phyloP scores from a whole-genome alignment of 2,797 vertebrate species.

The Parambassis ranga region DNA sequence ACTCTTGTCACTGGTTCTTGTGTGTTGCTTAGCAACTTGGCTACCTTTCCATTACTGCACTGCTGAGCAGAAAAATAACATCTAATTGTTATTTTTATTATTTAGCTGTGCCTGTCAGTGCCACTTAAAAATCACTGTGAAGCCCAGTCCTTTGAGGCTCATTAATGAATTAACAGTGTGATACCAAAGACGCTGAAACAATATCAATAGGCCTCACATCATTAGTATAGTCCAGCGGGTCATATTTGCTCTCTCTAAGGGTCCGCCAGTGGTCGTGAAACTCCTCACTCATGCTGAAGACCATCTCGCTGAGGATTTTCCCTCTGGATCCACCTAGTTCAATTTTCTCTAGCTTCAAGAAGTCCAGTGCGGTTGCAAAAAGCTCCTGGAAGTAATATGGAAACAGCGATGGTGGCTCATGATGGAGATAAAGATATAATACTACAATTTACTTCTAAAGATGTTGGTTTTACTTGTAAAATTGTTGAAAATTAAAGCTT shows the following conservation, averaged over 20 bases:
- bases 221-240: constrained; percentile 76
- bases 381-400: constrained; percentile 61
- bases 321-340: constrained; percentile 75
- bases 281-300: constrained; percentile 76
- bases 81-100: constrained; percentile 51
- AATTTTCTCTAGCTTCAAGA: constrained; percentile 82
- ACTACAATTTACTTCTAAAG: background rate
- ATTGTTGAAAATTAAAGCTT: too few relatives aligned
- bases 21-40: constrained; percentile 60
- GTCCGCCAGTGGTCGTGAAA: constrained; percentile 80
- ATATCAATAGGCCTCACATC: constrained; percentile 51
- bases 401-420: background rate
- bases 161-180: constrained; percentile 26
- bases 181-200: constrained; percentile 20
- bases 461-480: too few relatives aligned
- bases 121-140: constrained; percentile 17
- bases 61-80: constrained; percentile 52
- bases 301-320: constrained; percentile 77
- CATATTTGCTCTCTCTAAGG: constrained; percentile 82
- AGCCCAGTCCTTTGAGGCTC: constrained; percentile 6
- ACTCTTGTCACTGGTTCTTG: constrained; percentile 23
- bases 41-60: constrained; percentile 56
- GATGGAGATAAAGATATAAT: background rate
- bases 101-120: constrained; percentile 35
- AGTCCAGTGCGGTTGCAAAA: constrained; percentile 79